A percentile compares a stretch with the other conserved stretches of the same genome.
Conservation (phyloP, 2,797 vertebrate species). For the Poeciliopsis paucimaculata region DNA sequence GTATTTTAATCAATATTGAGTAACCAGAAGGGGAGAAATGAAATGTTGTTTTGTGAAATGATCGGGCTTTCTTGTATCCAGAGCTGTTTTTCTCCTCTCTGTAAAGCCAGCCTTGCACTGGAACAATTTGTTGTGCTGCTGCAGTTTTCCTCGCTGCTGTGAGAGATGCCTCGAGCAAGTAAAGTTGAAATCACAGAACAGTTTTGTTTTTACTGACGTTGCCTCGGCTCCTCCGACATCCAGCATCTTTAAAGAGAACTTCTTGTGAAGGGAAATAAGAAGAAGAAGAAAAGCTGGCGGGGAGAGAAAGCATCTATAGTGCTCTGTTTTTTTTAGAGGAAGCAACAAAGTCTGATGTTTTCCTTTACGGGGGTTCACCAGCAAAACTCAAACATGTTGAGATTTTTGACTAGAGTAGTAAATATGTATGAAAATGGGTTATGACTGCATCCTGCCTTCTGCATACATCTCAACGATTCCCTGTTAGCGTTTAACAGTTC, state of each 20-base stretch:
- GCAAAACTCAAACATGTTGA: conserved; percentile 2
- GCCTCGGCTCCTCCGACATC: conserved; percentile 48
- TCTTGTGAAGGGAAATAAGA: conserved; percentile 3
- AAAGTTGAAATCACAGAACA: conserved; percentile 72
- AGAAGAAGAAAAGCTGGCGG: not conserved
- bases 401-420: not conserved
- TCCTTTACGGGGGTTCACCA: not conserved
- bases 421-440: not conserved
- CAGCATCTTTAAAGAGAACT: conserved; percentile 38
- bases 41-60: not conserved
- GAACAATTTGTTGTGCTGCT: conserved; percentile 46
- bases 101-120: conserved; percentile 19
- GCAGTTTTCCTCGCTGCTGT: conserved; percentile 47
- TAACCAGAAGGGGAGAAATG: not conserved
- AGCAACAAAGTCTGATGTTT: not conserved
- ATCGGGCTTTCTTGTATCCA: not conserved
- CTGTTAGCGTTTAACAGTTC: too few relatives aligned
- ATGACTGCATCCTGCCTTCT: not conserved
- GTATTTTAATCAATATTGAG: not conserved
- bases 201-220: conserved; percentile 67
- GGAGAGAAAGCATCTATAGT: not conserved
- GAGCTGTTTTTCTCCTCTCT: not conserved
- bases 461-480: too few relatives aligned
- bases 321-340: not conserved
- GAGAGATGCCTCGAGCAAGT: conserved; percentile 70